phyloP scores from a whole-genome alignment of 2,113 vertebrate species.

The Hoplias malabaricus region DNA sequence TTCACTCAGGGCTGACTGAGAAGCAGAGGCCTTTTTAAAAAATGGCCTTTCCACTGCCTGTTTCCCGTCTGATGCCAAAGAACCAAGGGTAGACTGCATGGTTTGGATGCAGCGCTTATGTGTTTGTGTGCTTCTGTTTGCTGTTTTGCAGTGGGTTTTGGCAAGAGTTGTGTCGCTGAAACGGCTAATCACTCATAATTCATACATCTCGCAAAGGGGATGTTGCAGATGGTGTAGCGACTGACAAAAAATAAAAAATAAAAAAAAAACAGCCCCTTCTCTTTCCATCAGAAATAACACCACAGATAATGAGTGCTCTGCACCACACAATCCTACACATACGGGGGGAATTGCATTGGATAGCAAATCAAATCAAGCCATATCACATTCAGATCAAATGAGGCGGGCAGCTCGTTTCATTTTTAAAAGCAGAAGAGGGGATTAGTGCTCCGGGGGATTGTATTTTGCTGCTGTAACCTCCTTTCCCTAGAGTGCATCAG shows the following conservation, averaged over 20 bases:
- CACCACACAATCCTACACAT: constrained; percentile 71
- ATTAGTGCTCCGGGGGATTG: constrained; percentile 56
- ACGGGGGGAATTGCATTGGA: constrained; percentile 68
- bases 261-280: constrained; percentile 42
- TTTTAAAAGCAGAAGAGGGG: constrained; percentile 58
- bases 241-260: no score
- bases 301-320: constrained; percentile 67
- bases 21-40: constrained; percentile 23
- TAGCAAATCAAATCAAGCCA: constrained; percentile 71
- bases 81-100: neutral
- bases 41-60: neutral
- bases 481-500: constrained; percentile 23
- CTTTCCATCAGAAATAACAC: constrained; percentile 63
- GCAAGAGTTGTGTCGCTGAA: constrained; percentile 27
- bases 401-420: constrained; percentile 64
- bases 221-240: constrained; percentile 63
- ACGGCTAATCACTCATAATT: constrained; percentile 62
- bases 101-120: neutral
- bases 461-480: constrained; percentile 35
- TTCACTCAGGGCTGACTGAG: constrained; percentile 41
- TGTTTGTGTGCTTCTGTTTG: neutral
- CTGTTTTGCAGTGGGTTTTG: neutral
- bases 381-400: constrained; percentile 70
- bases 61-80: constrained; percentile 1
- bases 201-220: constrained; percentile 60